Base-by-base conservation (phyloP, 2,888 invertebrate species). In the Tinea semifulvella region DNA sequence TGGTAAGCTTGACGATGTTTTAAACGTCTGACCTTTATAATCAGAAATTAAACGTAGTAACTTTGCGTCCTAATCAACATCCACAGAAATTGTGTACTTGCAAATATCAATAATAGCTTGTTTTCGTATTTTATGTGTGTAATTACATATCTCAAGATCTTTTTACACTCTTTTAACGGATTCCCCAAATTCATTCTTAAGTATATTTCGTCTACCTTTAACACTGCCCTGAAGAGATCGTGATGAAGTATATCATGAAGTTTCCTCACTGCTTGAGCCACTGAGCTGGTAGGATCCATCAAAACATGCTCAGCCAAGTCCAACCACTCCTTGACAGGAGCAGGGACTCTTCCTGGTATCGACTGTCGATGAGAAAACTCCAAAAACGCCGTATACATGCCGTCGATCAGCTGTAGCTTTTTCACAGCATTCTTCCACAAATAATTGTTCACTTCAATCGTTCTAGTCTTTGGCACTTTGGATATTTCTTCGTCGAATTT, bases 281-380 rank as follows among this genome's bases (percentile, higher is more conserved):
- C 82, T 0, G 85, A 85, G 54, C 73, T 48, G 63, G 76, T 83
- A 0, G 85, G 83, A 56, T 91, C 89, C 55, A 83, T 72, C 42
- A 91, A 65, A 13, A 91, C 80, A 1, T 85, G 83, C 46, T 88
- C 85, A 0, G 88, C 84, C 49, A 92, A 65, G 63, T 89, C 88
- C 45, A 84, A 61, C 83, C 89, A 64, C 53, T 65, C 61, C 46
- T 60, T 53, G 36, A 68, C 57, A 28, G 76, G 65, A 46, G 73
- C 80, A 48, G 68, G 81, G 54, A 58, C 69, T 22, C 62, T 61
- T 38, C 72, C 69, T 14, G 75, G 72, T 26, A 52, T 49, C 4
- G 72, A 60, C 53, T 81, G 81, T 38, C 76, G 67, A 31, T 52
- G 54, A 48, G 87, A 84, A 62, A 87, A 87, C 52, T 85, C 76